Conservation (phyloP, 2,113 vertebrate species). For the Baryphthengus martii region DNA sequence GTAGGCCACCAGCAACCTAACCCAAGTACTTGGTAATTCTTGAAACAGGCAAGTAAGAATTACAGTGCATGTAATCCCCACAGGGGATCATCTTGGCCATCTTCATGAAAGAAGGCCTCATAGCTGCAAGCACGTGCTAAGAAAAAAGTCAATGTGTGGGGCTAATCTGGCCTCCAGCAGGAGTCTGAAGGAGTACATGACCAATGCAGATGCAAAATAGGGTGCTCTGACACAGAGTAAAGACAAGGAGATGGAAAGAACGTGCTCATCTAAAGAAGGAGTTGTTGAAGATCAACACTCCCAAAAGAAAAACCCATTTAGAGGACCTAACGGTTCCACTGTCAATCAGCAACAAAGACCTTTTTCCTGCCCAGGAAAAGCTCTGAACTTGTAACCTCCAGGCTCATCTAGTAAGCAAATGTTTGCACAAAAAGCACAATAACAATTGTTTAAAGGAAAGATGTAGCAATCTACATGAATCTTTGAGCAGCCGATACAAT, state of each 20-base stretch:
- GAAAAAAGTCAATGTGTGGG: not conserved
- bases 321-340: not conserved
- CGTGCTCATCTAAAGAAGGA: not conserved
- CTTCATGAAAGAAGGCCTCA: not conserved
- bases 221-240: not conserved
- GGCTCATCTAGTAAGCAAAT: slow-evolving; percentile 36
- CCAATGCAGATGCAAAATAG: not conserved
- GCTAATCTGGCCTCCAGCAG: not conserved
- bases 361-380: not conserved
- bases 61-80: not conserved
- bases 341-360: not conserved
- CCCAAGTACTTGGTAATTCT: not conserved
- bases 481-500: slow-evolving; percentile 41
- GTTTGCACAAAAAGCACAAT: slow-evolving; percentile 58
- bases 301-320: not conserved
- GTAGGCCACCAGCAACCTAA: not conserved
- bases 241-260: not conserved
- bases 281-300: not conserved
- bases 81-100: not conserved
- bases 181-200: not conserved
- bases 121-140: not conserved
- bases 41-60: not conserved
- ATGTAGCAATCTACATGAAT: slow-evolving; percentile 51
- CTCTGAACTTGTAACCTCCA: not conserved
- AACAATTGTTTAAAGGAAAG: slow-evolving; percentile 46